Conservation (phyloP, 2,113 vertebrate species). For the Lepus timidus region DNA sequence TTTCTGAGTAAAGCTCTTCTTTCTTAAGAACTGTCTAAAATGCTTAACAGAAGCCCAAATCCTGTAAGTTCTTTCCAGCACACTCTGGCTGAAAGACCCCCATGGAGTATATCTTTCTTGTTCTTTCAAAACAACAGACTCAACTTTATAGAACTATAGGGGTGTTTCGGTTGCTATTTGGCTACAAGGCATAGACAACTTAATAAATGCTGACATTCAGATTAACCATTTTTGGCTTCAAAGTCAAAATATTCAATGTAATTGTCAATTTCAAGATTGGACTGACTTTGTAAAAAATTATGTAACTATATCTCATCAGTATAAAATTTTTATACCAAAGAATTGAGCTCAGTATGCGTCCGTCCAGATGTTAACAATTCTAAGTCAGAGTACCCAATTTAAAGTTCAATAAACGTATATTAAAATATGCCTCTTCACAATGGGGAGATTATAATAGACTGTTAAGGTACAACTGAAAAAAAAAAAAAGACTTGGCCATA, state of each 20-base stretch:
- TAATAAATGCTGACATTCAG: constrained; percentile 32
- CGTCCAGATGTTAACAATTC: constrained; percentile 32
- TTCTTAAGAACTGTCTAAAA: background rate
- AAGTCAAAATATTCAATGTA: constrained; percentile 50
- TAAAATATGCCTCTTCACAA: background rate
- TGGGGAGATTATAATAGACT: background rate
- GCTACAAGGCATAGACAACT: constrained; percentile 2
- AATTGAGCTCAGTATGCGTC: constrained; percentile 17
- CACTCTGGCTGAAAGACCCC: background rate
- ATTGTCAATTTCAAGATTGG: background rate
- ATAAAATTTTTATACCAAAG: constrained; percentile 38
- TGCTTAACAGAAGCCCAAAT: background rate
- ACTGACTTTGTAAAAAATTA: constrained; percentile 3
- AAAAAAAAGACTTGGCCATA: constrained; percentile 38
- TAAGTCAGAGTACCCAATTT: constrained; percentile 26
- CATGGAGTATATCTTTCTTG: background rate
- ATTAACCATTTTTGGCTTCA: background rate
- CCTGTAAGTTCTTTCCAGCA: background rate
- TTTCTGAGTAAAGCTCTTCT: constrained; percentile 40
- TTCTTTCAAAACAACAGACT: background rate
- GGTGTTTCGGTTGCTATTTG: background rate
- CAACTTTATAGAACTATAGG: constrained; percentile 15
- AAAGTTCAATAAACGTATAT: constrained; percentile 36
- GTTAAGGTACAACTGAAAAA: background rate
- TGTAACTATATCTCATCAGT: background rate